Base-by-base conservation (phyloP, 2,113 vertebrate genomes). In the Neopipo cinnamomea region DNA sequence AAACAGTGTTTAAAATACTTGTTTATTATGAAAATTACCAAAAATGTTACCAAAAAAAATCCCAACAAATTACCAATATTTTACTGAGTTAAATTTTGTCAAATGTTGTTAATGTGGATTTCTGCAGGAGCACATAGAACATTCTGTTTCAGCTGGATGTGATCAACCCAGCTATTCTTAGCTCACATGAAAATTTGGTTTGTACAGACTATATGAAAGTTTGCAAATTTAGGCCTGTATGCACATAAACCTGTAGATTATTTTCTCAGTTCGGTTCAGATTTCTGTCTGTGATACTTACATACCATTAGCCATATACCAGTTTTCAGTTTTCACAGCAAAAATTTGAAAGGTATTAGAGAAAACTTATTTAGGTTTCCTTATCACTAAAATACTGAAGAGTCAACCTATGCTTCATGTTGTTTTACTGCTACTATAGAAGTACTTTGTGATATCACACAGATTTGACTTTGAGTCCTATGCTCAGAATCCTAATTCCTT, bases 1-100 rank as follows among this genome's bases (percentile, higher is more conserved):
- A 95, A 87, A 49, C 8, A 63, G 1, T 5, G 3, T 42, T 82
- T 56, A 17, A 58, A 78, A 63, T 31, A 49, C 3, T 33, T 58
- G 4, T 0, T 1, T 33, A 49, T 44, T 55, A 55, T 31, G 17
- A 35, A 11, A 59, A 30, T n/a, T n/a, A n/a, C n/a, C n/a, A n/a
- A n/a, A n/a, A n/a, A n/a, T 62, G 5, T 52, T n/a, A 67, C 22
- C 11, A 30, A 75, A 78, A 86, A 27, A 6, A 1, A 28, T 52
- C 8, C 27, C 9, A 12, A 9, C 1, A 59, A 83, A 76, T 46
- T 53, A 28, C 3, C 9, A 35, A 6, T 46, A 71, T 62, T 80
- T 84, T 72, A 62, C 30, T 0, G 1, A 41, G 14, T 15, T 53
- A 59, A 85, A 41, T 78, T 77, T 81, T 88, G 37, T 56, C 37